Evolutionary conservation across 2,888 invertebrate species (phyloP).

Genomic region (Craniophora ligustri): DNA sequence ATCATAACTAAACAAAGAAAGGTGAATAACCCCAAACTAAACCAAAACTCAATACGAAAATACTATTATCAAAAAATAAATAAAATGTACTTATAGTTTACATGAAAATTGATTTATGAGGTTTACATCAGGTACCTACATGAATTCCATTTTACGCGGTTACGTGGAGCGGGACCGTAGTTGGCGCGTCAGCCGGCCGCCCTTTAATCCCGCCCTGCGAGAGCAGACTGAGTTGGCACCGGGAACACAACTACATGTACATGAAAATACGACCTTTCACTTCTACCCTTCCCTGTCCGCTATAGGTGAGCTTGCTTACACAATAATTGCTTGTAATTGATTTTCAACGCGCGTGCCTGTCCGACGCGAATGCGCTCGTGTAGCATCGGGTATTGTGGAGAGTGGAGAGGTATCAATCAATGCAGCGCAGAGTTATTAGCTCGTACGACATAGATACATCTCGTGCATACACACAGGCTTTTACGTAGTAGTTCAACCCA

Average conservation of each 20-base stretch:
- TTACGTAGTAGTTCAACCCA: too few relatives aligned
- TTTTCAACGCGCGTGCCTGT: slow-evolving; percentile 44
- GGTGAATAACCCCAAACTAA: slow-evolving; percentile 48
- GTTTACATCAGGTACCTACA: slow-evolving; percentile 46
- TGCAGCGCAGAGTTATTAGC: slow-evolving; percentile 16
- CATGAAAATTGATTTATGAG: background rate
- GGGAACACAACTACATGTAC: slow-evolving; percentile 18
- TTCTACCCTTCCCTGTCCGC: slow-evolving; percentile 34
- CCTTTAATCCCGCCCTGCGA: slow-evolving; percentile 60
- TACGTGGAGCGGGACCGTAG: slow-evolving; percentile 24
- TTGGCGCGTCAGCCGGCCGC: slow-evolving; percentile 55
- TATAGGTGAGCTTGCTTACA: slow-evolving; percentile 45
- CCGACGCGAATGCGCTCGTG: slow-evolving; percentile 39
- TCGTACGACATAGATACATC: background rate
- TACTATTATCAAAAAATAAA: background rate
- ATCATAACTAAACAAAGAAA: slow-evolving; percentile 62
- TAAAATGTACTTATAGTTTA: slow-evolving; percentile 3
- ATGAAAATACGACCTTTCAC: slow-evolving; percentile 52
- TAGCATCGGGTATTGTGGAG: slow-evolving; percentile 24
- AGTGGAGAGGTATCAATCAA: slow-evolving; percentile 44
- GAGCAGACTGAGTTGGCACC: slow-evolving; percentile 52
- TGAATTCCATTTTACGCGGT: slow-evolving; percentile 48
- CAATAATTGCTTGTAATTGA: slow-evolving; percentile 57
- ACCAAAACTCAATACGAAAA: background rate
- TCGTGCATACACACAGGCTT: too few relatives aligned